phyloP scores from a whole-genome alignment of 2,797 vertebrate species.

The Momotus momota region DNA sequence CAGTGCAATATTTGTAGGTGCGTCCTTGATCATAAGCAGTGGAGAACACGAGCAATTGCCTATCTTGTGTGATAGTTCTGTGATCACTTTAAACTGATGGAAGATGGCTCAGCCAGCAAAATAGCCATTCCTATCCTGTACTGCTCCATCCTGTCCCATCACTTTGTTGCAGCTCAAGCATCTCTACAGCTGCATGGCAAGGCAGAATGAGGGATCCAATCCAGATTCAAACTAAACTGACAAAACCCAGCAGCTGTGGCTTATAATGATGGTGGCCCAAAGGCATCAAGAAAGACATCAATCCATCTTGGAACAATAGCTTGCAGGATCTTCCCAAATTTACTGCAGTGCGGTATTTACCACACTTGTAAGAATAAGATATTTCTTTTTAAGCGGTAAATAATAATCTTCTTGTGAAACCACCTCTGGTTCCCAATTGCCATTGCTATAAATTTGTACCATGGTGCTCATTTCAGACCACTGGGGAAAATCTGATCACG shows the following conservation, averaged over 20 bases:
- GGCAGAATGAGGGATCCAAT: not conserved
- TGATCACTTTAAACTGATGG: not conserved
- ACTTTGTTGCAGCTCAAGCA: not conserved
- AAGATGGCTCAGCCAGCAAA: not conserved
- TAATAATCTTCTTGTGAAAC: not conserved
- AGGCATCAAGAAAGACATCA: not conserved
- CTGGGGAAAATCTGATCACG: not conserved
- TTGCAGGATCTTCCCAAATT: not conserved
- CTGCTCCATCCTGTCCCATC: not conserved
- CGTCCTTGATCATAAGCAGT: not conserved
- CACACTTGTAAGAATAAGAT: not conserved
- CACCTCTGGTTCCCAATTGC: not conserved
- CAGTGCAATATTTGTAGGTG: not conserved
- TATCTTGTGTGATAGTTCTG: not conserved
- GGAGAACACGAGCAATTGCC: not conserved
- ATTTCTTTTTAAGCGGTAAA: not conserved
- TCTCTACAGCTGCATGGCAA: not conserved
- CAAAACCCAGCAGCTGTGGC: not conserved
- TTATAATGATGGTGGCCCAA: not conserved
- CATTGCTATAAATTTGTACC: not conserved
- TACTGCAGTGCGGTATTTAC: not conserved
- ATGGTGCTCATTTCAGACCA: fast-evolving
- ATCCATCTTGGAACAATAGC: not conserved
- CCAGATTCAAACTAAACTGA: not conserved
- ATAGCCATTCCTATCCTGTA: not conserved